Evolutionary conservation across 2,888 invertebrate species (phyloP).

Genomic region (Acronicta leporina): DNA sequence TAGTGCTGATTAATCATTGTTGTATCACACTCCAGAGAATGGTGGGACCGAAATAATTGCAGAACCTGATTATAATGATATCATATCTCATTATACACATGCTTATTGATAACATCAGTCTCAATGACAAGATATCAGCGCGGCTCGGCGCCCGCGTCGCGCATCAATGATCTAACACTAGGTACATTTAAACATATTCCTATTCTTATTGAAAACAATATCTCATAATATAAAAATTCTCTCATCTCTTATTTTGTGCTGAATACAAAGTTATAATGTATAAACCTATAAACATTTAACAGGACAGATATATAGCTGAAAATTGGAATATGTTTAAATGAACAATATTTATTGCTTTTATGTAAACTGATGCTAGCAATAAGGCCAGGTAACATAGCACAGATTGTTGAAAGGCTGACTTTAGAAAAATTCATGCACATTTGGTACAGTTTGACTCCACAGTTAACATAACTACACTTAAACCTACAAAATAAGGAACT

Average conservation of each 20-base stretch:
- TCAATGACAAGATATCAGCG: slow-evolving; percentile 79
- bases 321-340: slow-evolving; percentile 69
- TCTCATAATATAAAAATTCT: slow-evolving; percentile 72
- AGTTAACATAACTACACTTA: slow-evolving; percentile 75
- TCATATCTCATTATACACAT: slow-evolving; percentile 58
- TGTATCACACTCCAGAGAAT: slow-evolving; percentile 64
- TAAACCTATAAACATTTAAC: slow-evolving; percentile 54
- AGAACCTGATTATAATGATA: slow-evolving; percentile 58
- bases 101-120: slow-evolving; percentile 85
- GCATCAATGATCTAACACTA: slow-evolving; percentile 70
- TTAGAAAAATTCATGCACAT: slow-evolving; percentile 55
- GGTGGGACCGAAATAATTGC: slow-evolving; percentile 62
- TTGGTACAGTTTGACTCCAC: slow-evolving; percentile 63
- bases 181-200: slow-evolving; percentile 73
- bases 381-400: slow-evolving; percentile 66
- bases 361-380: slow-evolving; percentile 83
- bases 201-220: slow-evolving; percentile 69
- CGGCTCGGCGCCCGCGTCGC: slow-evolving; percentile 66
- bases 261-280: slow-evolving; percentile 55
- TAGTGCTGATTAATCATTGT: slow-evolving; percentile 72
- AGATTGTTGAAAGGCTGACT: slow-evolving; percentile 60
- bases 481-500: slow-evolving; percentile 87
- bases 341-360: slow-evolving; percentile 76
- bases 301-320: slow-evolving; percentile 59
- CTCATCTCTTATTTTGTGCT: slow-evolving; percentile 75